Evolutionary conservation across 53 echinoderm and acorn worm species (phyloP), one percentile per base, ranked within the genome.

Genomic region (Echinometra lucunter): DNA sequence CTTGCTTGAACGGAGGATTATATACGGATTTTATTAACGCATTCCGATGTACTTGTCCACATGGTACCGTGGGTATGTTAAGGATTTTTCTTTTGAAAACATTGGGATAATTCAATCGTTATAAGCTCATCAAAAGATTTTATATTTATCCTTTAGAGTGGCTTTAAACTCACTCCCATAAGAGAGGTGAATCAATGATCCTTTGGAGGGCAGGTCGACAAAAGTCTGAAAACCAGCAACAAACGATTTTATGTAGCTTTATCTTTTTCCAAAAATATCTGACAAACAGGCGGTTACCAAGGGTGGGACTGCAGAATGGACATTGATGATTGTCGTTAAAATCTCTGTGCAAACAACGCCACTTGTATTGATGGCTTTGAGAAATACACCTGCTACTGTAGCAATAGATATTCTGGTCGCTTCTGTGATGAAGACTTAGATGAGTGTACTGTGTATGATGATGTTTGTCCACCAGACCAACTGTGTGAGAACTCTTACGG

Each of bases 391-490:
- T 98, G 98, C 69, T 9, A 45, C 6, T 98, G 98, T 57, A 44
- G 35, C 38, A 95, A 57, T 58, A 97, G 97, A 57, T 95, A 87
- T 21, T 91, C 44, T 27, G 97, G 97, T 35, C 25, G 44, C 27
- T 58, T 93, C 78, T 98, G 98, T 28, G 95, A 97, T 70, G 66
- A 94, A 18, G 91, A 74, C 21, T 37, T 88, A 23, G 95, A 97
- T 63, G 94, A 94, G 47, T 94, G 94, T 25, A 25, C 21, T 17
- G 27, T 37, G 19, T 94, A 45, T 19, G 45, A 4, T 4, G 78
- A 92, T 56, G 94, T 94, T 28, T 94, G 94, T 66, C 85, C 94
- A 60, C 94, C 94, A 35, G 85, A 37, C n/a, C 37, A 27, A 63
- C 25, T 83, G 1, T 94, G 94, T 45, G 60, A 82, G 38, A 94